Conservation (phyloP, 2,888 invertebrate genomes). For the Tortricodes alternella region DNA sequence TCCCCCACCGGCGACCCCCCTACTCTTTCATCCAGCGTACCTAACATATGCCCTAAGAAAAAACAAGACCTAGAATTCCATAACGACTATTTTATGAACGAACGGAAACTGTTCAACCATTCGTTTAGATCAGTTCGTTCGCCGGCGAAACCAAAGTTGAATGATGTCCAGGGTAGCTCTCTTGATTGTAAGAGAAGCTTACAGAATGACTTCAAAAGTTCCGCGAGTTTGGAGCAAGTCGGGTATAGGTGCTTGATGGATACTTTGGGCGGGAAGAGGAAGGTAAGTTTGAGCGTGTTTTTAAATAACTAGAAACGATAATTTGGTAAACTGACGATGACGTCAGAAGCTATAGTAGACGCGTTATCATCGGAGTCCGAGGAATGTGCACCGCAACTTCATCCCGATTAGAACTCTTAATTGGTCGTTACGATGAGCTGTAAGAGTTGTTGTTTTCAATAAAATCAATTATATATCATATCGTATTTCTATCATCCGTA, state of each 20-base stretch:
- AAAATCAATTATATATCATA: too few relatives aligned
- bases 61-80: slow-evolving; percentile 60
- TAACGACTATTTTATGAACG: slow-evolving; percentile 66
- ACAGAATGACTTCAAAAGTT: slow-evolving; percentile 56
- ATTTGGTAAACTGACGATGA: background rate
- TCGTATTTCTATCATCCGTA: too few relatives aligned
- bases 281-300: slow-evolving; percentile 46
- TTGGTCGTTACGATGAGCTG: too few relatives aligned
- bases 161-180: slow-evolving; percentile 53
- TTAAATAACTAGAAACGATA: too few relatives aligned
- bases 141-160: slow-evolving; percentile 44
- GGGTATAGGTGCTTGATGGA: slow-evolving; percentile 60
- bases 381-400: too few relatives aligned
- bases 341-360: too few relatives aligned
- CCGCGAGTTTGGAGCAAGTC: slow-evolving; percentile 63
- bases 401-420: too few relatives aligned
- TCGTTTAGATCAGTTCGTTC: slow-evolving; percentile 63
- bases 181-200: slow-evolving; percentile 59
- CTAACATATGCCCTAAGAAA: slow-evolving; percentile 55
- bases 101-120: slow-evolving; percentile 53
- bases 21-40: slow-evolving; percentile 61
- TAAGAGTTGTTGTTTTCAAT: too few relatives aligned
- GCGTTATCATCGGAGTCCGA: too few relatives aligned
- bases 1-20: slow-evolving; percentile 82
- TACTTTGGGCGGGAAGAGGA: slow-evolving; percentile 52